Conservation (phyloP, 2,888 invertebrate genomes). For the Gymnoscelis rufifasciata region DNA sequence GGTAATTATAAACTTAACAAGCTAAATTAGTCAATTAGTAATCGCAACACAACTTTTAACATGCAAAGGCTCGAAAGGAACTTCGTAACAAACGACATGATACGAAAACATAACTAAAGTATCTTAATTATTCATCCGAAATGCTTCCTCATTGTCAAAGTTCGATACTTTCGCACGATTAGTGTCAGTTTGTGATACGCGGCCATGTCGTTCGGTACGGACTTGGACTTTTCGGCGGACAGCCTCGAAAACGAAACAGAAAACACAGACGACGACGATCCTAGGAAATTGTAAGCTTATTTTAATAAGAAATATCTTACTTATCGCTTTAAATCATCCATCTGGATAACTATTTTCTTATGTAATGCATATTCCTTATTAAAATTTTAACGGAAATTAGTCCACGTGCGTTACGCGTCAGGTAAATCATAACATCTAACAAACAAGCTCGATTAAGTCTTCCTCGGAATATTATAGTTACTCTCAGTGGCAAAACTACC, state of each 20-base stretch:
- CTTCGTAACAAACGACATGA: constrained; percentile 21
- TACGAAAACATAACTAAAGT: constrained; percentile 39
- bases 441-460: no score
- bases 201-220: constrained; percentile 43
- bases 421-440: no score
- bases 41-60: constrained; percentile 9
- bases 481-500: no score
- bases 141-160: constrained; percentile 35
- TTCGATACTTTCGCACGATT: constrained; percentile 38
- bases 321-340: no score
- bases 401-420: no score
- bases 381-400: no score
- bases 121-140: constrained; percentile 40
- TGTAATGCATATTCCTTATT: no score
- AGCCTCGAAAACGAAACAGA: constrained; percentile 50
- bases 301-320: neutral
- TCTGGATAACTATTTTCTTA: no score
- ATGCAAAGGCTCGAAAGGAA: constrained; percentile 15
- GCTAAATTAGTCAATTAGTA: constrained; percentile 10
- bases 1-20: neutral
- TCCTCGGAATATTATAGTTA: no score
- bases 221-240: constrained; percentile 54
- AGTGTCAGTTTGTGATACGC: constrained; percentile 47
- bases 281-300: constrained; percentile 45
- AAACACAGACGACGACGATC: constrained; percentile 36